These are phyloP conservation scores for Gambelia wislizenii DNA, from an alignment of 2,797 vertebrate genomes.

Conservation along the genomic window DNA sequence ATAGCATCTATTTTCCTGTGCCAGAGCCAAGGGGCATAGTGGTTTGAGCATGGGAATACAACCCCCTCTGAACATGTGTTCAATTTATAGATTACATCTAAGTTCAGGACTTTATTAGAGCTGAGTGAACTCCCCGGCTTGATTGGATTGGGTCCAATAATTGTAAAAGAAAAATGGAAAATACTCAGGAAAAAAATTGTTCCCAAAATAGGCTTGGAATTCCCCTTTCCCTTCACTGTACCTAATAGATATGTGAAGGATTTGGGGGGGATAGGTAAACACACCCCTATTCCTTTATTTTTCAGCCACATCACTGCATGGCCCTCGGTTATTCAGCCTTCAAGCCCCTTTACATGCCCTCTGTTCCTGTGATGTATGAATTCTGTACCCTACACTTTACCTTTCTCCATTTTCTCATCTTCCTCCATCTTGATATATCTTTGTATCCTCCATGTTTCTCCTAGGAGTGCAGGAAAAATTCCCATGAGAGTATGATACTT, in stretches of 20 bases:
- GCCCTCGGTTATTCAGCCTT: neutral
- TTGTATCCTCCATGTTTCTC: neutral
- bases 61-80: no score
- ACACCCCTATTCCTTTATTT: no score
- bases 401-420: neutral
- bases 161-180: neutral
- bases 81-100: no score
- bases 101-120: neutral
- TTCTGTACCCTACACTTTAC: no score
- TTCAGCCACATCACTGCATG: neutral
- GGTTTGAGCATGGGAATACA: no score
- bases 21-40: no score
- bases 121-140: no score
- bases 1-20: neutral
- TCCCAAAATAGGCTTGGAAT: neutral
- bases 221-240: neutral
- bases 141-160: neutral
- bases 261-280: neutral
- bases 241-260: neutral
- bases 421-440: neutral
- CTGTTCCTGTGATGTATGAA: neutral
- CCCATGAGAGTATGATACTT: neutral
- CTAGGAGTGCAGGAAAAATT: neutral
- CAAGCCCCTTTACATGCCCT: neutral
- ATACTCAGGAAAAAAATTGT: neutral